Conservation (phyloP, 2,888 invertebrate genomes). For the Saturnia japonica region DNA sequence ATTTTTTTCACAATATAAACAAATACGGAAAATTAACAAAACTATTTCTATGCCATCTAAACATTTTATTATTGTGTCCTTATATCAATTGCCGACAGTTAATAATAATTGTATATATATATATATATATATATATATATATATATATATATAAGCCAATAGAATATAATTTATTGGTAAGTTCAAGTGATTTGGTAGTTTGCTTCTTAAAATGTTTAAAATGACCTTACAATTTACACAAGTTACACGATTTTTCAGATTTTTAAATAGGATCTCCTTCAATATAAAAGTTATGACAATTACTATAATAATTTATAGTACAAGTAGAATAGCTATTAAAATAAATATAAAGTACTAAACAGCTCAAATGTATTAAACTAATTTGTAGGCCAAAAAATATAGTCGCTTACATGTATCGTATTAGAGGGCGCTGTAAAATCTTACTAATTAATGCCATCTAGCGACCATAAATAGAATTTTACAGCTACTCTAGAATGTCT, state of each 20-base stretch:
- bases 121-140: neutral
- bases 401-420: neutral
- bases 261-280: neutral
- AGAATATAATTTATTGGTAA: neutral
- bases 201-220: neutral
- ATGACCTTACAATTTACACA: neutral
- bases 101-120: neutral
- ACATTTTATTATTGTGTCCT: too few species aligned
- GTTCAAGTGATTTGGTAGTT: neutral
- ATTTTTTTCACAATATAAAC: neutral
- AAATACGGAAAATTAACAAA: neutral
- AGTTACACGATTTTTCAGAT: neutral
- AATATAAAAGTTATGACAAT: neutral
- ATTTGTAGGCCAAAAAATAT: too few species aligned
- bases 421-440: neutral
- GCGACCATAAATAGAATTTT: slow-evolving; percentile 41
- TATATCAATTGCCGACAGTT: too few species aligned
- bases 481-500: slow-evolving; percentile 62
- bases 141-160: neutral
- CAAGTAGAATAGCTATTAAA: neutral
- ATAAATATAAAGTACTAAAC: neutral
- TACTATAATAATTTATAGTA: neutral
- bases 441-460: slow-evolving; percentile 51
- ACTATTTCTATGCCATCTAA: neutral
- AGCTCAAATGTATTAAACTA: neutral